Evolutionary conservation across 35 echinoderm and acorn worm species (phyloP).

Genomic region (Anneissia japonica): DNA sequence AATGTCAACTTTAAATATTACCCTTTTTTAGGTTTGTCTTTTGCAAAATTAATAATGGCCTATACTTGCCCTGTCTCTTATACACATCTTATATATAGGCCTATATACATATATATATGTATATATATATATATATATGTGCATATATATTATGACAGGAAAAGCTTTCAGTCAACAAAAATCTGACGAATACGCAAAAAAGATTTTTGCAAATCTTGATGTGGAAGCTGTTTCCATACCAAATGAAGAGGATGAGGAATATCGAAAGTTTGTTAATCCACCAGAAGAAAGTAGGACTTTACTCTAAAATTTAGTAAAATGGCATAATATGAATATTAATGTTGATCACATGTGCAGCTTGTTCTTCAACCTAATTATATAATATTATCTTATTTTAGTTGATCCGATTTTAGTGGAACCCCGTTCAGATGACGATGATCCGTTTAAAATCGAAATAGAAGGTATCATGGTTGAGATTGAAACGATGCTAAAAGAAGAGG

Average conservation of each 20-base stretch:
- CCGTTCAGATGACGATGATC: background rate
- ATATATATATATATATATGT: too few species aligned
- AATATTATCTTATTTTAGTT: background rate
- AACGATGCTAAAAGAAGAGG: background rate
- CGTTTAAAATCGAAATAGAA: background rate
- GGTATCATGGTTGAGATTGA: background rate
- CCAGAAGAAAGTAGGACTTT: background rate
- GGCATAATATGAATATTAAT: too few species aligned
- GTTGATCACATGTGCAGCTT: too few species aligned
- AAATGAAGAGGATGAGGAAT: background rate
- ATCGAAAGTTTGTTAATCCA: background rate
- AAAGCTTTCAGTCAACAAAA: background rate
- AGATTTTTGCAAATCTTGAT: background rate
- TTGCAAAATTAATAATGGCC: too few species aligned
- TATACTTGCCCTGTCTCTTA: too few species aligned
- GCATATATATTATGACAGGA: too few species aligned
- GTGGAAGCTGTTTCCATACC: background rate
- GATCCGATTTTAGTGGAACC: background rate
- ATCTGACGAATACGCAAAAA: background rate
- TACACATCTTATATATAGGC: too few species aligned
- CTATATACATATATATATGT: too few species aligned
- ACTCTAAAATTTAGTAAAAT: too few species aligned
- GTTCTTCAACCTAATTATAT: too few species aligned
- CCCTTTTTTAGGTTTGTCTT: too few species aligned
- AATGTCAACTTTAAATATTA: too few species aligned